Evolutionary conservation across 2,888 invertebrate genomes (phyloP).

Genomic region (Pherbina coryleti): DNA sequence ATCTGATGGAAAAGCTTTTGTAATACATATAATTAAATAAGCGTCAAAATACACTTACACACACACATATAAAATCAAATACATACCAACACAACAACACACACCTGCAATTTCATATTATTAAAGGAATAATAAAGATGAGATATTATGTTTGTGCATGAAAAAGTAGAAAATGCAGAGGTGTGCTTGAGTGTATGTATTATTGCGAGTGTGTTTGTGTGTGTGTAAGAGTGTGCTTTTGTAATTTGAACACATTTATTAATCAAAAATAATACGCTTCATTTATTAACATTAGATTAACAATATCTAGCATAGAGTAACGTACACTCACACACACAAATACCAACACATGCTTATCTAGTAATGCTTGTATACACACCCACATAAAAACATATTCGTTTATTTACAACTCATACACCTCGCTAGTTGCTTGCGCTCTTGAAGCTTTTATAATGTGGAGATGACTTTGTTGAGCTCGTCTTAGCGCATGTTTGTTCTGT

Average conservation of each 20-base stretch:
- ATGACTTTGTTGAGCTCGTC: neutral
- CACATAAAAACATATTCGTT: neutral
- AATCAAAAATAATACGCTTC: constrained; percentile 21
- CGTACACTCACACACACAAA: neutral
- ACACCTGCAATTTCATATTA: neutral
- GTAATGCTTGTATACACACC: neutral
- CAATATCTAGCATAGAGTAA: neutral
- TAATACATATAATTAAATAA: constrained; percentile 24
- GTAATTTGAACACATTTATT: neutral
- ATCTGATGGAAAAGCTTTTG: constrained; percentile 7
- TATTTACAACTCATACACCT: neutral
- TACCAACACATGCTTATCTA: neutral
- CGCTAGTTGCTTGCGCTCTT: neutral
- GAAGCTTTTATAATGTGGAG: neutral
- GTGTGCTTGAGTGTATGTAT: too few relatives aligned
- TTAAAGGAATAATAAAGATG: too few relatives aligned
- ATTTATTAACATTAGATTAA: constrained; percentile 14
- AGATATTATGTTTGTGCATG: too few relatives aligned
- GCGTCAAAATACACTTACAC: neutral
- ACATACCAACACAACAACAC: neutral
- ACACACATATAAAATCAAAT: neutral
- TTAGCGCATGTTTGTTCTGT: neutral
- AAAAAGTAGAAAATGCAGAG: too few relatives aligned
- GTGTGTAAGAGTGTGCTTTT: neutral
- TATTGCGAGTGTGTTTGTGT: neutral